phyloP scores from a whole-genome alignment of 2,888 invertebrate genomes.

The Synanthedon andrenaeformis region DNA sequence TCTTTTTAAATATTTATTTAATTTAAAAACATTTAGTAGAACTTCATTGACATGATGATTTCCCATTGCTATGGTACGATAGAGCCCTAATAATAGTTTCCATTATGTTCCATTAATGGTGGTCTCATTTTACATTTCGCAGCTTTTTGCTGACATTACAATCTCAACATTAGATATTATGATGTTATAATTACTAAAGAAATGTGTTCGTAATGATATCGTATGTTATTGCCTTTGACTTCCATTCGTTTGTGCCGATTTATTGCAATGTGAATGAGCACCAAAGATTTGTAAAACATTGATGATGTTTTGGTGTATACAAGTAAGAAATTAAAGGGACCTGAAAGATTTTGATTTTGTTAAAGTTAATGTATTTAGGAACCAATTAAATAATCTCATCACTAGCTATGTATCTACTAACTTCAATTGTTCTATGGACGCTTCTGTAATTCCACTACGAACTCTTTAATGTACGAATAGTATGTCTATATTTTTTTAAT shows the following conservation, averaged over 20 bases:
- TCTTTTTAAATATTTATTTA: too few species aligned
- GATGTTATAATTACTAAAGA: slow-evolving; percentile 35
- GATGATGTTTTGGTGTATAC: slow-evolving; percentile 62
- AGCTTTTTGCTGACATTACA: slow-evolving; percentile 62
- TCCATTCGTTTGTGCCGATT: slow-evolving; percentile 56
- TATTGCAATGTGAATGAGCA: slow-evolving; percentile 63
- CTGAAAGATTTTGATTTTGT: slow-evolving; percentile 63
- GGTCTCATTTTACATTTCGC: slow-evolving; percentile 56
- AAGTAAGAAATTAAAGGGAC: slow-evolving; percentile 69
- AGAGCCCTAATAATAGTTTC: not conserved
- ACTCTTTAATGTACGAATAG: slow-evolving; percentile 19
- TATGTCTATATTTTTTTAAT: slow-evolving; percentile 50
- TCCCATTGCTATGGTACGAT: too few species aligned
- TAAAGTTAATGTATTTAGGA: slow-evolving; percentile 59
- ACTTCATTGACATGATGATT: too few species aligned
- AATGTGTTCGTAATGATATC: slow-evolving; percentile 64
- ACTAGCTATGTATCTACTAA: slow-evolving; percentile 50
- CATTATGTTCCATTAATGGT: slow-evolving; percentile 29
- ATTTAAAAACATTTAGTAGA: too few species aligned
- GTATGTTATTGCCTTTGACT: slow-evolving; percentile 35
- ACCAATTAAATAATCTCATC: slow-evolving; percentile 67
- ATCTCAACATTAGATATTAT: slow-evolving; percentile 63
- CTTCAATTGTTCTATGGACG: slow-evolving; percentile 37
- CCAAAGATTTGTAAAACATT: slow-evolving; percentile 67
- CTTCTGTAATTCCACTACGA: slow-evolving; percentile 44